Percentiles rank a stretch among this genome's conserved stretches.
phyloP scores from a whole-genome alignment of 2,113 vertebrate species.

The Chaetops frenatus region DNA sequence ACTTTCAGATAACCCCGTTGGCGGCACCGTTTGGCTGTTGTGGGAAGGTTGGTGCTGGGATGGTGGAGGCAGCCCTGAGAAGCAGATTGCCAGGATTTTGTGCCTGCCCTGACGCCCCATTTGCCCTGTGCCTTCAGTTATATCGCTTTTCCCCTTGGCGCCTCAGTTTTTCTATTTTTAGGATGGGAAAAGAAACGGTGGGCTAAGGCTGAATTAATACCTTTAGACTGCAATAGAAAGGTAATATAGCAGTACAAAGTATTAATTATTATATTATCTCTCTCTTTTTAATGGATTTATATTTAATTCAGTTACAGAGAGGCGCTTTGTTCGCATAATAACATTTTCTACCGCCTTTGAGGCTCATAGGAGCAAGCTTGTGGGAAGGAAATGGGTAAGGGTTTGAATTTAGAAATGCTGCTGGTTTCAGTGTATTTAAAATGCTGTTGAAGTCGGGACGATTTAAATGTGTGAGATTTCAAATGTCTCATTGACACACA shows the following conservation, averaged over 20 bases:
- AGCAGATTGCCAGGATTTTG: neutral
- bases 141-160: neutral
- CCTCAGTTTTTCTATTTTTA: neutral
- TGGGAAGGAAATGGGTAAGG: conserved; percentile 48
- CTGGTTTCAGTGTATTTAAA: conserved; percentile 64
- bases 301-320: conserved; percentile 45
- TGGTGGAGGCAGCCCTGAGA: neutral
- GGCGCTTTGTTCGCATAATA: neutral
- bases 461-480: conserved; percentile 71
- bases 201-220: conserved; percentile 23
- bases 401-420: conserved; percentile 65
- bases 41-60: neutral
- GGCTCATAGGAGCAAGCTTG: conserved; percentile 43
- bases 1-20: neutral
- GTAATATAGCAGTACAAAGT: conserved; percentile 36
- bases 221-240: conserved; percentile 12
- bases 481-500: conserved; percentile 70
- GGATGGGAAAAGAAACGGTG: neutral
- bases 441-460: conserved; percentile 63
- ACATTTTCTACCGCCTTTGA: conserved; percentile 50
- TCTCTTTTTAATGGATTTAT: conserved; percentile 38
- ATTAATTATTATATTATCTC: conserved; percentile 54
- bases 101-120: neutral
- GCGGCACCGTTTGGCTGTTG: neutral
- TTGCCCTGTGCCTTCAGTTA: neutral